Evolutionary conservation across 2,888 invertebrate genomes (phyloP).

Genomic region (Phortica okadai): DNA sequence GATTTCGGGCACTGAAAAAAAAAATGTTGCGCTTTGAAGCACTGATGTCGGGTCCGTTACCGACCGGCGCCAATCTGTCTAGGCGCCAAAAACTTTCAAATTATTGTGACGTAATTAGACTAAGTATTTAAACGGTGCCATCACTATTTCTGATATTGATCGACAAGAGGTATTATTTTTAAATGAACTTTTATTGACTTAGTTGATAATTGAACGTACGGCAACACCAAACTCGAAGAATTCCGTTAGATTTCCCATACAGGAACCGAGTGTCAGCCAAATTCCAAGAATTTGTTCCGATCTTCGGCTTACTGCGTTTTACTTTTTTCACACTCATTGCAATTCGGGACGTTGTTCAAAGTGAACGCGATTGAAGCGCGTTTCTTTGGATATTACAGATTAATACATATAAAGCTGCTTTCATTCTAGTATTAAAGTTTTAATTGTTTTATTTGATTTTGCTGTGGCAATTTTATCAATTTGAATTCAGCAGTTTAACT

Average conservation of each 20-base stretch:
- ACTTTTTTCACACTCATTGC: not conserved
- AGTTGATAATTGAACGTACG: not conserved
- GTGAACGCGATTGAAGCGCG: conserved; percentile 24
- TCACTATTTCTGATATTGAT: no score
- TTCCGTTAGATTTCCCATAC: conserved; percentile 1
- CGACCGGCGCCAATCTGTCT: conserved; percentile 14
- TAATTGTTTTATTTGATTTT: no score
- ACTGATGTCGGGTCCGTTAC: no score
- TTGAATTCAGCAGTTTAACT: conserved; percentile 49
- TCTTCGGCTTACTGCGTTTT: not conserved
- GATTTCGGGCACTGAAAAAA: conserved; percentile 27
- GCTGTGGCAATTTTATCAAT: conserved; percentile 5
- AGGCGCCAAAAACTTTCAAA: not conserved
- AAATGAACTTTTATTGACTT: no score
- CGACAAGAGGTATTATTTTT: no score
- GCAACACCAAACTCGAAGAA: not conserved
- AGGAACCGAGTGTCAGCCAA: not conserved
- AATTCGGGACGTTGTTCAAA: conserved; percentile 7
- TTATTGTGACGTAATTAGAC: not conserved
- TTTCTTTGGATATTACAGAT: not conserved
- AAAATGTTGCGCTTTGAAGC: no score
- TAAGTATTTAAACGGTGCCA: no score
- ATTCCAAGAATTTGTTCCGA: conserved; percentile 16
- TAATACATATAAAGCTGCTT: not conserved
- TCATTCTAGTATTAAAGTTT: conserved; percentile 8